Evolutionary conservation across 2,888 invertebrate genomes (phyloP), one percentile per base, ranked within the genome.

Genomic region (Hymenopus coronatus): DNA sequence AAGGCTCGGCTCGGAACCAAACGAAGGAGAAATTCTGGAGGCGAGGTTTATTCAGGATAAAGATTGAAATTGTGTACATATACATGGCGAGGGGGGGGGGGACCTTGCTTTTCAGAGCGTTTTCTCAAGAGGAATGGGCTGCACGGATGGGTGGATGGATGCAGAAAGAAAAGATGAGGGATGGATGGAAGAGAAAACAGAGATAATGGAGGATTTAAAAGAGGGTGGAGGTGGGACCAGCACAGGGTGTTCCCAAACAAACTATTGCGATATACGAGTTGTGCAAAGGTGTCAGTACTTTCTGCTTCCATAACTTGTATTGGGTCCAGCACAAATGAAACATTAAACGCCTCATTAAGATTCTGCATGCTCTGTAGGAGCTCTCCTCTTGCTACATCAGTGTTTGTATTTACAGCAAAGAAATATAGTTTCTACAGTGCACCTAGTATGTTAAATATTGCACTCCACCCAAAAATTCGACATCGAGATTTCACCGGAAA

Each of bases 41-140:
- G 28, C 86, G 81, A 87, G 85, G 86, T 87, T 89, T 89, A 89
- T 90, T 89, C 89, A 89, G 89, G 88, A 88, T 90, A 88, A 90
- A 90, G 89, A 90, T 89, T 90, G 89, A 90, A 89, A 89, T 89
- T 90, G 89, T 90, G 90, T 90, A 90, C 90, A 90, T 84, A 89
- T 85, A 89, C 84, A 89, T 82, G 30, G 88, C 83, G 46, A 85
- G 89, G 40, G 82, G 6, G 82, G 46, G 81, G 54, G 88, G 28
- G 33, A 40, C 84, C n/a, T 28, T 30, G 87, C 85, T 88, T 33
- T 84, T 46, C 85, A 88, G 28, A 82, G 12, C 14, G 46, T 85
- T 83, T 30, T 83, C 70, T 84, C 83, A 54, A 83, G 84, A 82
- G 84, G 88, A 83, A 83, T 84, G 81, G 84, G 84, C 40, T 54